Conservation (phyloP, 1,140 invertebrate genomes). For the Eciton burchellii region DNA sequence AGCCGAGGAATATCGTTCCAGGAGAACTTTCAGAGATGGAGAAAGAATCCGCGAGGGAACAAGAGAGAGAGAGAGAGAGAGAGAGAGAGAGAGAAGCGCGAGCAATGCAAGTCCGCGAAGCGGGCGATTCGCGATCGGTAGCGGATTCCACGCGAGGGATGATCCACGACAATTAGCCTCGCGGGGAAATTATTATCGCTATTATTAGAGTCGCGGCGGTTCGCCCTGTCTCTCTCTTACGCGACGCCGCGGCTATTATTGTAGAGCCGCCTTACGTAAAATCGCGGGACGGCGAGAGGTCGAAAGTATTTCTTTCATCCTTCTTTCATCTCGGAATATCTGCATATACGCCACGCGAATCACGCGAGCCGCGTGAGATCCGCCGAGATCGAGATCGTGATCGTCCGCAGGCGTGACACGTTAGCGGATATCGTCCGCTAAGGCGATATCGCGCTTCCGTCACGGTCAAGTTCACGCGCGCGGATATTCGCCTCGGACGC, state of each 20-base stretch:
- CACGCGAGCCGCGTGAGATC: too few relatives aligned
- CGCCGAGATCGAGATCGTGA: too few relatives aligned
- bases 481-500: conserved; percentile 27
- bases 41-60: background rate
- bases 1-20: background rate
- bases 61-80: conserved; percentile 11
- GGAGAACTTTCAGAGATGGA: background rate
- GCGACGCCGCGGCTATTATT: conserved; percentile 31
- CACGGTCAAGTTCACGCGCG: conserved; percentile 37
- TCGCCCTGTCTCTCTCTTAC: conserved; percentile 23
- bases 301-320: conserved; percentile 19
- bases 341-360: background rate
- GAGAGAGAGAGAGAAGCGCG: conserved; percentile 15
- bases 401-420: conserved; percentile 1
- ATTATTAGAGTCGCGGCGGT: conserved; percentile 45
- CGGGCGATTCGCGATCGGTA: conserved; percentile 53
- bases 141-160: conserved; percentile 11
- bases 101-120: conserved; percentile 16
- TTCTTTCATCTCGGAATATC: conserved; percentile 28
- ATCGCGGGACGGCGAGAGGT: conserved; percentile 1
- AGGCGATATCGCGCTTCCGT: conserved; percentile 27
- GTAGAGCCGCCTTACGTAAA: conserved; percentile 50
- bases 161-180: background rate
- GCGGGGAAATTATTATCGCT: conserved; percentile 6
- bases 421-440: conserved; percentile 21